A percentile compares a stretch with the other conserved stretches of the same genome.
phyloP scores from a whole-genome alignment of 2,797 vertebrate genomes.

The Crocodylus rhombifer region DNA sequence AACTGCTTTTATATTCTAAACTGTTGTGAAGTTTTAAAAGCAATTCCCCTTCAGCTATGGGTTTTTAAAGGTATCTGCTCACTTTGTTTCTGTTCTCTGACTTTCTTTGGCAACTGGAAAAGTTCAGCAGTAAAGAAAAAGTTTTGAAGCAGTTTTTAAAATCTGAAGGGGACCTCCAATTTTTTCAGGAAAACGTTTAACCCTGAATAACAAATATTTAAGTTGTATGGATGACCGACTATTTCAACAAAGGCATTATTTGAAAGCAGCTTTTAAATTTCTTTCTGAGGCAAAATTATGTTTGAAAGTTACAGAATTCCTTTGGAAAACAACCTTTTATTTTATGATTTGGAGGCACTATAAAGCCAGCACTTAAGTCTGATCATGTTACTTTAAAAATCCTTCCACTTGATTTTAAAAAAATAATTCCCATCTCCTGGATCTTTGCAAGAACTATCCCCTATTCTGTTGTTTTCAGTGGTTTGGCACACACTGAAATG shows the following conservation, averaged over 20 bases:
- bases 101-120: not conserved
- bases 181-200: not conserved
- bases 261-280: not conserved
- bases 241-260: not conserved
- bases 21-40: too few relatives aligned
- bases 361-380: not conserved
- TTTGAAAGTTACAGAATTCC: not conserved
- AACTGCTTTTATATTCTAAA: too few relatives aligned
- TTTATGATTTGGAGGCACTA: not conserved
- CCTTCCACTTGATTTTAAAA: not conserved
- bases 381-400: not conserved
- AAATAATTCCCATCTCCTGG: not conserved
- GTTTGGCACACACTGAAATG: not conserved
- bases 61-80: not conserved
- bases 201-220: not conserved
- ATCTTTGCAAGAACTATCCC: not conserved
- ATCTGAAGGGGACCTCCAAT: not conserved
- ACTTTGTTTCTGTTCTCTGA: not conserved
- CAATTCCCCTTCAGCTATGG: too few relatives aligned
- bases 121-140: rapidly evolving
- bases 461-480: not conserved
- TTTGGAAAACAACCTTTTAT: not conserved
- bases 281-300: not conserved
- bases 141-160: not conserved
- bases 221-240: not conserved